Evolutionary conservation across 2,888 invertebrate genomes (phyloP), one percentile per base, ranked within the genome.

Genomic region (Thymelicus sylvestris): DNA sequence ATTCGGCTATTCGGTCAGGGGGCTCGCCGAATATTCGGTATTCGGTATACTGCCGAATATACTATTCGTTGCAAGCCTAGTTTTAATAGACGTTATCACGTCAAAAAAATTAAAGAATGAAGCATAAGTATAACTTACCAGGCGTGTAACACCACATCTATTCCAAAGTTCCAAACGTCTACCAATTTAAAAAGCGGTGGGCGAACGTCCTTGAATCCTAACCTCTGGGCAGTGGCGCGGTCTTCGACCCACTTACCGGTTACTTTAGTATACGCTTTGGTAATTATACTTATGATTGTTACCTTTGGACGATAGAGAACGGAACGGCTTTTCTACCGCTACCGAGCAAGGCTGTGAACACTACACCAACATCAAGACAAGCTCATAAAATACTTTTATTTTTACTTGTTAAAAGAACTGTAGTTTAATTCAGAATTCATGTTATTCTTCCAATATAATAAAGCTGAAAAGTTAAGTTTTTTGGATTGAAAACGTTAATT

Each of bases 241-340:
- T 83, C 83, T 86, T 84, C 83, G 84, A 82, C 84, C 85, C 78
- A 84, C 82, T 82, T 87, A 80, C 84, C 81, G 80, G 74, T 68
- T 67, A 55, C 73, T 71, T 65, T 73, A 63, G 67, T 69, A 19
- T 71, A 71, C 71, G 59, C 72, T 73, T 65, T 68, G 63, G 68
- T 72, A 72, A 74, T 73, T 74, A 74, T 62, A 71, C 57, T 63
- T 62, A 38, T 71, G 67, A 61, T 71, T 55, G 55, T 66, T 71
- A 50, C 63, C 67, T 70, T 63, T 65, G 44, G 67, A 61, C 55
- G 61, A 31, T 55, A 67, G 74, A 73, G 73, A 74, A 72, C 63
- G 73, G 73, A 74, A 72, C 63, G 73, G 72, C 65, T 47, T 68
- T 68, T 44, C 19, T 52, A 67, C 39, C 48, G 52, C 65, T 15